phyloP scores from a whole-genome alignment of 2,113 vertebrate species.

The Sapayoa aenigma region DNA sequence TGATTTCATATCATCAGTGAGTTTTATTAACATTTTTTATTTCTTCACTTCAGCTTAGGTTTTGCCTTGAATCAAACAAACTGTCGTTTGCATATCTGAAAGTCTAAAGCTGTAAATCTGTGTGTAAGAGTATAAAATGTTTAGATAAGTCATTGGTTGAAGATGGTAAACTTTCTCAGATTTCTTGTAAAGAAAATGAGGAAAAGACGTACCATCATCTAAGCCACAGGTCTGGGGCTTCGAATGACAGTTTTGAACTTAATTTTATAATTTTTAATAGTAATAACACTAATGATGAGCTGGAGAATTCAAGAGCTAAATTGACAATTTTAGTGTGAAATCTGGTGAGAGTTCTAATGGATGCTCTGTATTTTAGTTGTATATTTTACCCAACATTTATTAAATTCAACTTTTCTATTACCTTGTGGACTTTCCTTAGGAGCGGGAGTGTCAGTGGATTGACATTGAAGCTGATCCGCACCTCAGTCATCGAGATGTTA shows the following conservation, averaged over 20 bases:
- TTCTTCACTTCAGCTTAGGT: neutral
- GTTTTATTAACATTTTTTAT: conserved; percentile 32
- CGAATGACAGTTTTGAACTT: neutral
- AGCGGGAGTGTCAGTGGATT: conserved; percentile 96
- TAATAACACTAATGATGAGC: neutral
- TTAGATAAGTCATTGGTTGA: neutral
- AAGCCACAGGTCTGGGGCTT: neutral
- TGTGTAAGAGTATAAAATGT: neutral
- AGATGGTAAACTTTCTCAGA: neutral
- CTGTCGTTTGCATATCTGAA: neutral
- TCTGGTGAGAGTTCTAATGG: neutral
- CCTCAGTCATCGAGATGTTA: conserved; percentile 95
- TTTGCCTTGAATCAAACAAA: conserved; percentile 28
- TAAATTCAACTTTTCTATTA: neutral
- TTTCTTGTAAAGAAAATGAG: neutral
- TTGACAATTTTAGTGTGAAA: neutral
- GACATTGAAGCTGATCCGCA: conserved; percentile 94
- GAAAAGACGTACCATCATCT: neutral
- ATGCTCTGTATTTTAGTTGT: neutral
- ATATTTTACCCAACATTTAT: neutral
- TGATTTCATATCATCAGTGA: neutral
- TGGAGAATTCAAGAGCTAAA: neutral
- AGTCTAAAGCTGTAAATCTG: neutral
- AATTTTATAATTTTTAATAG: neutral
- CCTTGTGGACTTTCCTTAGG: conserved; percentile 63